Base-by-base conservation (phyloP, 2,113 vertebrate species). In the Lophius piscatorius region DNA sequence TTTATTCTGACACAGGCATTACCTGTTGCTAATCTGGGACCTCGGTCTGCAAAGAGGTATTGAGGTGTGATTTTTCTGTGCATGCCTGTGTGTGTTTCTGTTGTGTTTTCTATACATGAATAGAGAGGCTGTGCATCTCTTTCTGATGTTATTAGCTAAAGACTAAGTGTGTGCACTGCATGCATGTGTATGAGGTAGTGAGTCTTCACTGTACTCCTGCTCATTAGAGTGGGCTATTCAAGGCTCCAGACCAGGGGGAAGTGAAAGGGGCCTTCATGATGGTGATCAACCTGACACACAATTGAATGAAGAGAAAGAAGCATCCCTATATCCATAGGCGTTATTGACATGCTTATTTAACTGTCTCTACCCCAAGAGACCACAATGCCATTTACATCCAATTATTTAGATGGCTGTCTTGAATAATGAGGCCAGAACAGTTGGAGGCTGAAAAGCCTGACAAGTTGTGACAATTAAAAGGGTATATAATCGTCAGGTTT, bases 391-490 rank as follows among this genome's bases (percentile, higher is more conserved):
- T 85, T 86, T 84, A 44, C 24, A 40, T 81, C 33, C 56, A 66
- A 11, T 49, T 49, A 66, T 52, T 52, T 81, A 70, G 86, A 66
- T 74, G 60, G 55, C 70, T 68, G 75, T 87, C 75, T 83, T 38
- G 71, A 80, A 82, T 88, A 81, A 88, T 83, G 76, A 87, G 80
- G 78, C 51, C 44, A n/a, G 3, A 55, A 74, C 51, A 29, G 52
- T 62, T 50, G 60, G 70, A 73, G 61, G 63, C 78, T 76, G 63
- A 71, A 66, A 78, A 71, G 52, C 26, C 70, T 90, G 89, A 89
- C 81, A 89, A 78, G 82, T 66, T 39, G 72, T 83, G 80, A 88
- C 91, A 90, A 87, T 91, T 89, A 89, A 88, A 90, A 88, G 60
- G 35, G 60, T 82, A 81, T 80, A 52, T 81, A 74, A 67, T 83